Base-by-base conservation (phyloP, 1,140 invertebrate species). In the Tribolium madens region DNA sequence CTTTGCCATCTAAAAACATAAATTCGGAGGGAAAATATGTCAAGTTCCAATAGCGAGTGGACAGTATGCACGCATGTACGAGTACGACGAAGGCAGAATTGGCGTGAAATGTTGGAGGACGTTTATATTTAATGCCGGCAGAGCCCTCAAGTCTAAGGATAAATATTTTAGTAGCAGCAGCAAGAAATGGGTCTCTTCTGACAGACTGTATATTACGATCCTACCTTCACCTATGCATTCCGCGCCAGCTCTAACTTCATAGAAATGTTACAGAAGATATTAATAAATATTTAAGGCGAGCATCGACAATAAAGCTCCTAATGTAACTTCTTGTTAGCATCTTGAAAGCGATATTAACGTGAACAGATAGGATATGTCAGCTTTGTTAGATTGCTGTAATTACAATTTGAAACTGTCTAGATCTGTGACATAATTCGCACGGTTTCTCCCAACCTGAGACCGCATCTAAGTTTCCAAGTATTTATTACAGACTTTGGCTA, bases 61-160 rank as follows among this genome's bases (percentile, higher is more conserved):
- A n/a, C 26, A 33, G 26, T n/a, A 42, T 60, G 36, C 64, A 75
- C 77, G 77, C 73, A 78, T 75, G 47, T 69, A 53, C 72, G 73
- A 47, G 47, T 69, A 53, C 72, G 73, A 47, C 73, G 73, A 74
- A 74, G 73, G 73, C 57, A 57, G 68, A 75, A 72, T 42, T 78
- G 73, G 46, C 77, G 77, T 72, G 73, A 78, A 75, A 70, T 60
- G 64, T 71, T 75, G 64, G 18, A 42, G 42, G 42, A 26, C 64
- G 60, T 78, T 53, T 68, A 78, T 78, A 75, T 78, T 78, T 78
- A 78, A 78, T 78, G 77, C 36, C 13, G 13, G n/a, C 68, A 31
- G 46, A 47, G 21, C 68, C 77, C 64, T 71, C 73, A 75, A 78
- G 73, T 78, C 77, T 21, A 75, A 17, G 77, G 48, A 78, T 78